phyloP scores from a whole-genome alignment of 2,113 vertebrate species.

The Myotis brandtii region DNA sequence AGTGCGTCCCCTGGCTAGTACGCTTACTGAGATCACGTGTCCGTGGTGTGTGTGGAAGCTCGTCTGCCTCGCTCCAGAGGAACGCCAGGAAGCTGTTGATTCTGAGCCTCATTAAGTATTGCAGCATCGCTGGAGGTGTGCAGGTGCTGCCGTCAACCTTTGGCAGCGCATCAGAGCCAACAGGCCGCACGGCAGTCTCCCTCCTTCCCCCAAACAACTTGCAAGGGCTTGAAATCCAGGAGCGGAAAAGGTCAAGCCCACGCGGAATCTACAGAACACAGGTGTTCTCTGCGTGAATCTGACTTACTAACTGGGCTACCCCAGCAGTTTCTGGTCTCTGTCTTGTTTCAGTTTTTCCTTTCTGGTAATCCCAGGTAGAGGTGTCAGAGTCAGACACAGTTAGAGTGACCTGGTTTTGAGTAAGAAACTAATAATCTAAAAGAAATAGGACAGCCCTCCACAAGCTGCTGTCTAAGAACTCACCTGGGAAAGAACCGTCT shows the following conservation, averaged over 20 bases:
- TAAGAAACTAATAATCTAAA: background rate
- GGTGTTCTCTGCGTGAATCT: fast-evolving
- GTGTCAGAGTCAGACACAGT: background rate
- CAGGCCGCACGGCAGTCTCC: background rate
- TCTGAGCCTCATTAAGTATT: background rate
- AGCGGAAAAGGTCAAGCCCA: background rate
- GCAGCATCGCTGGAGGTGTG: background rate
- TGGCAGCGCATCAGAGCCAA: background rate
- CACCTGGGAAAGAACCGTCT: background rate
- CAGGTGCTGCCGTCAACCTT: background rate
- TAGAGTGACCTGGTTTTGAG: background rate
- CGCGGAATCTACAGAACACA: fast-evolving
- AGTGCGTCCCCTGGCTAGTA: background rate
- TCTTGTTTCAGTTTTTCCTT: background rate
- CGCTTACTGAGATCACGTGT: fast-evolving
- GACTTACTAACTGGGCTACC: background rate
- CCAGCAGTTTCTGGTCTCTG: background rate
- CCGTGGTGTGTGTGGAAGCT: background rate
- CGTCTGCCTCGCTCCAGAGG: fast-evolving
- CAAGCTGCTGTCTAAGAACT: background rate
- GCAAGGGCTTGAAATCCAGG: background rate
- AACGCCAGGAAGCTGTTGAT: too few relatives aligned
- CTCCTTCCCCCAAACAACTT: background rate
- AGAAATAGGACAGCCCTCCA: background rate
- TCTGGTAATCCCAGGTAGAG: background rate